These are phyloP conservation scores for Variabilichromis moorii DNA, from an alignment of 2,113 vertebrate genomes.

Conservation along the genomic window DNA sequence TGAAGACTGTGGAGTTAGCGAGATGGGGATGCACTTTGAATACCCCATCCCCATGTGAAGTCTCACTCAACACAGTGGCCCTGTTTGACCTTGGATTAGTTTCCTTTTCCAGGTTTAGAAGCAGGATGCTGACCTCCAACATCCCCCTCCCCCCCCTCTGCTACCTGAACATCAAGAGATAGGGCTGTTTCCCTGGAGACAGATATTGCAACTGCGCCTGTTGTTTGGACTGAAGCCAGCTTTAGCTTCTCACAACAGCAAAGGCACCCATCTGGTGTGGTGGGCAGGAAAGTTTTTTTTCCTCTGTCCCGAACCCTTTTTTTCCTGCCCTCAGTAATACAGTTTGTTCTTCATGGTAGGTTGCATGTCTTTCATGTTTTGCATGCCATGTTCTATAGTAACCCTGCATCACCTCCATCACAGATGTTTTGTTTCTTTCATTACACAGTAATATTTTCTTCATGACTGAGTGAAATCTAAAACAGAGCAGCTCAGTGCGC, in stretches of 20 bases:
- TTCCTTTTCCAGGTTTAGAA: constrained; percentile 68
- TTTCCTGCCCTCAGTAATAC: neutral
- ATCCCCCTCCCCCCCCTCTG: neutral
- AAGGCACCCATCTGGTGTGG: constrained; percentile 35
- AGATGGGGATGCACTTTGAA: constrained; percentile 23
- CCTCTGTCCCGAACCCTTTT: neutral
- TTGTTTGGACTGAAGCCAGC: constrained; percentile 41
- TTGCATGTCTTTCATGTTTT: neutral
- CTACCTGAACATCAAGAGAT: constrained; percentile 59
- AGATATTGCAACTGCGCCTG: constrained; percentile 13
- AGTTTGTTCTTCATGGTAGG: neutral
- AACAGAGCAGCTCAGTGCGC: neutral
- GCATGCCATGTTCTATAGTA: neutral
- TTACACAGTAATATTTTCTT: neutral
- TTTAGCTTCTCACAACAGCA: constrained; percentile 41
- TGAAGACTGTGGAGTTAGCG: constrained; percentile 48
- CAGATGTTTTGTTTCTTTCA: neutral
- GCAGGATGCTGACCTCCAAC: constrained; percentile 47
- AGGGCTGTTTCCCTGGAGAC: constrained; percentile 50
- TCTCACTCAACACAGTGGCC: constrained; percentile 69
- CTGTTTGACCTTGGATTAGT: constrained; percentile 70
- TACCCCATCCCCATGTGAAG: constrained; percentile 48
- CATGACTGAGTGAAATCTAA: neutral
- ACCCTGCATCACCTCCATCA: neutral
- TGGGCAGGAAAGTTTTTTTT: constrained; percentile 12